phyloP scores from a whole-genome alignment of 1,140 invertebrate species.

The Drepana arcuata region DNA sequence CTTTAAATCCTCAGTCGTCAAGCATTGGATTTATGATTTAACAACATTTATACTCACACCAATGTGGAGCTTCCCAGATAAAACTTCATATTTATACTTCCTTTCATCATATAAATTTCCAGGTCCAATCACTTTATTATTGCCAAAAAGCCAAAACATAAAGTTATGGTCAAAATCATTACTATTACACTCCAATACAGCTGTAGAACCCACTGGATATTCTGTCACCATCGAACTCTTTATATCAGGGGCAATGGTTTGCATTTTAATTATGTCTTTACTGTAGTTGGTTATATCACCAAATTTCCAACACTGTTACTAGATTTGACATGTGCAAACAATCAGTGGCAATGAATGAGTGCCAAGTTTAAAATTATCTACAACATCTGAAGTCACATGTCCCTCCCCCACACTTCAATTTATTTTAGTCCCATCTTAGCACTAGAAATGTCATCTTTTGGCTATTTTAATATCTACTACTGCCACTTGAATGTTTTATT shows the following conservation, averaged over 20 bases:
- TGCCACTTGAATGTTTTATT: slow-evolving; percentile 59
- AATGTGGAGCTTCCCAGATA: slow-evolving; percentile 77
- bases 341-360: slow-evolving; percentile 49
- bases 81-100: slow-evolving; percentile 80
- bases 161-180: slow-evolving; percentile 78
- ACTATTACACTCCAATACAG: slow-evolving; percentile 75
- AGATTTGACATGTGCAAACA: slow-evolving; percentile 48
- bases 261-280: slow-evolving; percentile 9
- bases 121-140: slow-evolving; percentile 75
- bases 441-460: neutral
- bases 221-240: slow-evolving; percentile 60
- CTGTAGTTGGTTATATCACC: slow-evolving; percentile 30
- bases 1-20: neutral
- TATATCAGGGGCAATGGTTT: slow-evolving; percentile 19
- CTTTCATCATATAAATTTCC: slow-evolving; percentile 73
- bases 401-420: slow-evolving; percentile 16
- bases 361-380: slow-evolving; percentile 71
- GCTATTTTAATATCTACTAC: slow-evolving; percentile 50
- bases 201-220: slow-evolving; percentile 73
- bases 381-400: slow-evolving; percentile 50
- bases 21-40: no score
- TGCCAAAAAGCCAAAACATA: slow-evolving; percentile 77
- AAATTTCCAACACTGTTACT: slow-evolving; percentile 15
- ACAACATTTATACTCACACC: slow-evolving; percentile 64
- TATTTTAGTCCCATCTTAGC: slow-evolving; percentile 16